Evolutionary conservation across 1,140 invertebrate genomes (phyloP).

Genomic region (Apis cerana): DNA sequence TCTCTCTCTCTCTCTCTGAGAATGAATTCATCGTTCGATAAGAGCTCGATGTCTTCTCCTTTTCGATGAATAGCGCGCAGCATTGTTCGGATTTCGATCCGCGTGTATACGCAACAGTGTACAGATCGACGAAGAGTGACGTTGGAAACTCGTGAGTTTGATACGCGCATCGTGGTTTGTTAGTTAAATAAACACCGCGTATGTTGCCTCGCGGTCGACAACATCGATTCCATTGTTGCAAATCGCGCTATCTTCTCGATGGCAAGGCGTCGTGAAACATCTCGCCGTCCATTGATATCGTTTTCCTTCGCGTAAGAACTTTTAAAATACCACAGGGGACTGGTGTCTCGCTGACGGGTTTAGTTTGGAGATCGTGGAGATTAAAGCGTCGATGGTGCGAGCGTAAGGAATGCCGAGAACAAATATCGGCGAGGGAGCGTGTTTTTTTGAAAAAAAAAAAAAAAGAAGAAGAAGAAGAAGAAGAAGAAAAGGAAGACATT

Average conservation of each 20-base stretch:
- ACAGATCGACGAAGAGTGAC: constrained; percentile 10
- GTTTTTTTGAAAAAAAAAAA: too few relatives aligned
- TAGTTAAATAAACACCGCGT: constrained; percentile 76
- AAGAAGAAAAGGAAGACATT: neutral
- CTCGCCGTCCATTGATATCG: constrained; percentile 45
- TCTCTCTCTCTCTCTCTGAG: too few relatives aligned
- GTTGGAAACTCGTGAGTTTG: constrained; percentile 37
- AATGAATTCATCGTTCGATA: constrained; percentile 1
- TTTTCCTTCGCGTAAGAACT: neutral
- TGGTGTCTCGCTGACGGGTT: neutral
- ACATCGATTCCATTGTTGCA: constrained; percentile 69
- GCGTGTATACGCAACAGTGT: neutral
- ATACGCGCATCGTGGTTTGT: constrained; percentile 66
- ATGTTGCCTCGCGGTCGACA: constrained; percentile 60
- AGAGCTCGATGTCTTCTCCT: neutral
- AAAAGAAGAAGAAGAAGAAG: too few relatives aligned
- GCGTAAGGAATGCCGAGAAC: neutral
- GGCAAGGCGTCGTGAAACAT: constrained; percentile 49
- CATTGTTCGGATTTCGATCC: neutral
- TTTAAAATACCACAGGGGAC: neutral
- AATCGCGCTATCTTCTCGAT: constrained; percentile 19
- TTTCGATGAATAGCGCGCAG: neutral
- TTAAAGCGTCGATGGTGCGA: neutral
- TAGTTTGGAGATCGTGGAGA: neutral
- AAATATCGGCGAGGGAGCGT: neutral